Evolutionary conservation across 2,888 invertebrate genomes (phyloP).

Genomic region (Mesoligia furuncula): DNA sequence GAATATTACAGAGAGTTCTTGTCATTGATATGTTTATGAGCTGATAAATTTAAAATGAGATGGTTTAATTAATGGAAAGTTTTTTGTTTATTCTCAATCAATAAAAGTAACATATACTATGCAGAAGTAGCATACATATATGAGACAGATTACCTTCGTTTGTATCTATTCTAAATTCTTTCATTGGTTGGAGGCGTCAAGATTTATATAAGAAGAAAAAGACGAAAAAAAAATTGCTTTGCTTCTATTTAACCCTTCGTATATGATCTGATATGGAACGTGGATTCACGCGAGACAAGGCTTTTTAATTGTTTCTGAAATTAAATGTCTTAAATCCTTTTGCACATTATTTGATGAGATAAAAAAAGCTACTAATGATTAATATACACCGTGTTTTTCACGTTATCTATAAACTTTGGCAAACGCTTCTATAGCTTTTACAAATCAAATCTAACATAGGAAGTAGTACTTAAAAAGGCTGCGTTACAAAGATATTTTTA

Average conservation of each 20-base stretch:
- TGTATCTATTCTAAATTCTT: background rate
- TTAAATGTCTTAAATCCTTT: background rate
- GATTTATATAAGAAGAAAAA: background rate
- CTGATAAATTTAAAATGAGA: constrained; percentile 19
- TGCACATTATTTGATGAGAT: background rate
- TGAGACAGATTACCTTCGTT: background rate
- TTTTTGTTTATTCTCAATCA: constrained; percentile 21
- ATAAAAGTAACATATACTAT: background rate
- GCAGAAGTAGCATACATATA: too few relatives aligned
- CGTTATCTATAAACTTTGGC: too few relatives aligned
- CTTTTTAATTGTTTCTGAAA: background rate
- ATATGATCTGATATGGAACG: background rate
- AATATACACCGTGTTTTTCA: too few relatives aligned
- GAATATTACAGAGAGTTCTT: constrained; percentile 14
- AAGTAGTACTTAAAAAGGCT: too few relatives aligned
- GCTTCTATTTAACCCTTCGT: background rate
- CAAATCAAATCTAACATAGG: too few relatives aligned
- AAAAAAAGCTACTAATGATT: too few relatives aligned
- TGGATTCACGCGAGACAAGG: background rate
- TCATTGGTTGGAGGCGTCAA: background rate
- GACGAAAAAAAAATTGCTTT: background rate
- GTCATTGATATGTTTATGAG: constrained; percentile 33
- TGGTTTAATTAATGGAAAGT: constrained; percentile 16
- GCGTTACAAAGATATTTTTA: too few relatives aligned
- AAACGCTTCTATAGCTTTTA: too few relatives aligned